phyloP scores from a whole-genome alignment of 2,113 vertebrate species.

The Hydrolagus affinis region DNA sequence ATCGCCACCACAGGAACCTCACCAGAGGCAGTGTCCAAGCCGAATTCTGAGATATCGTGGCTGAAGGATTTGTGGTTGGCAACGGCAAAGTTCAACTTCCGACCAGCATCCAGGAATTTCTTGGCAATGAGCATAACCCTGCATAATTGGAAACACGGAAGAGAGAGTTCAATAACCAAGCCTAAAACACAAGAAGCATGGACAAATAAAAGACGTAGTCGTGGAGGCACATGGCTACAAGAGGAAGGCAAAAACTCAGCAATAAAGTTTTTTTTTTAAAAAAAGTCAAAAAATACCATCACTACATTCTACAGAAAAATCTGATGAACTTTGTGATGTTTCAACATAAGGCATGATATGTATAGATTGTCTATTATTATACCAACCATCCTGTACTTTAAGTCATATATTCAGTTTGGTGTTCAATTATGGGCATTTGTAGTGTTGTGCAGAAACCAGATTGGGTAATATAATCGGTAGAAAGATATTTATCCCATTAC shows the following conservation, averaged over 20 bases:
- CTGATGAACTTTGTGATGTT: too few species aligned
- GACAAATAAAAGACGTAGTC: neutral
- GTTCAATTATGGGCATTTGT: too few species aligned
- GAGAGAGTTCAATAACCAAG: neutral
- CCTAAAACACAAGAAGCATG: neutral
- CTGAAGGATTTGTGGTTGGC: constrained; percentile 75
- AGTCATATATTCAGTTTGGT: too few species aligned
- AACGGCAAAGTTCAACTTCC: constrained; percentile 77
- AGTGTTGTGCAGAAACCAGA: too few species aligned
- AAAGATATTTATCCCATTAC: too few species aligned
- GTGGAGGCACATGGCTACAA: neutral
- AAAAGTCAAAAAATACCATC: neutral
- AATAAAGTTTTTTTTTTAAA: neutral
- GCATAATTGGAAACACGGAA: constrained; percentile 23
- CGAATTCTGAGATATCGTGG: constrained; percentile 79
- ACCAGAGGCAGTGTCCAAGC: constrained; percentile 66
- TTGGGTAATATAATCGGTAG: too few species aligned
- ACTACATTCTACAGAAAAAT: too few species aligned
- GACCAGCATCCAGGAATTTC: constrained; percentile 81
- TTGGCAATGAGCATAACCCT: constrained; percentile 96
- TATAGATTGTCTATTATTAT: too few species aligned
- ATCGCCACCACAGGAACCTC: constrained; percentile 81
- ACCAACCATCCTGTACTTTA: too few species aligned
- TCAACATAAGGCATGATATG: too few species aligned
- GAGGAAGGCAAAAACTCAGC: neutral